Percentiles rank a stretch among this genome's conserved stretches.
These are phyloP conservation scores for Chromis chromis DNA, from an alignment of 2,797 vertebrate species.

Conservation along the genomic window DNA sequence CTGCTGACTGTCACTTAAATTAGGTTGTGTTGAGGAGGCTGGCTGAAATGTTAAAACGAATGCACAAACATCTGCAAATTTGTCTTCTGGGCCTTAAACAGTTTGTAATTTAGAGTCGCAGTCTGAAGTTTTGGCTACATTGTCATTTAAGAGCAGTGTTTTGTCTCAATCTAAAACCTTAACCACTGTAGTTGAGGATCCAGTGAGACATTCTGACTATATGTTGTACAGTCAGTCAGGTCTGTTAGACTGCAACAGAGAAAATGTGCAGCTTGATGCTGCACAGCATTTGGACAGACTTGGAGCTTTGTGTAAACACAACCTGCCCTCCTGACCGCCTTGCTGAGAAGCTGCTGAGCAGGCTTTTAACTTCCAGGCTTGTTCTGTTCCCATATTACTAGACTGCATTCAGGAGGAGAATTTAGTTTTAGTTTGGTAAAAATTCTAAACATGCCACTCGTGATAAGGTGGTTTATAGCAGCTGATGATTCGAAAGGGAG, in stretches of 20 bases:
- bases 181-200: too few species aligned
- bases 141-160: too few species aligned
- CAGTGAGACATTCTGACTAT: too few species aligned
- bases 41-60: not conserved
- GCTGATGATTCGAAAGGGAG: not conserved
- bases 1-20: not conserved
- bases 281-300: constrained; percentile 45
- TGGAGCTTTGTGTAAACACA: constrained; percentile 46
- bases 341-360: constrained; percentile 33
- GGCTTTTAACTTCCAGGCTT: constrained; percentile 6
- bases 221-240: not conserved
- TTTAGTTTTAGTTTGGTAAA: not conserved
- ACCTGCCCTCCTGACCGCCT: constrained; percentile 16
- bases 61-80: not conserved
- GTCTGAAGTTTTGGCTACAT: too few species aligned
- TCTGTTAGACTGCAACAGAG: constrained; percentile 4
- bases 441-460: not conserved
- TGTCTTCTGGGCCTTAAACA: too few species aligned
- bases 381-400: not conserved
- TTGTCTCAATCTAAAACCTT: too few species aligned
- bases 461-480: not conserved
- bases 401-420: too few species aligned
- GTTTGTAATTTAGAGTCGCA: too few species aligned
- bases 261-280: constrained; percentile 15
- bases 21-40: not conserved